These are phyloP conservation scores for Syngnathus rostellatus DNA, from an alignment of 2,797 vertebrate genomes.

Conservation along the genomic window DNA sequence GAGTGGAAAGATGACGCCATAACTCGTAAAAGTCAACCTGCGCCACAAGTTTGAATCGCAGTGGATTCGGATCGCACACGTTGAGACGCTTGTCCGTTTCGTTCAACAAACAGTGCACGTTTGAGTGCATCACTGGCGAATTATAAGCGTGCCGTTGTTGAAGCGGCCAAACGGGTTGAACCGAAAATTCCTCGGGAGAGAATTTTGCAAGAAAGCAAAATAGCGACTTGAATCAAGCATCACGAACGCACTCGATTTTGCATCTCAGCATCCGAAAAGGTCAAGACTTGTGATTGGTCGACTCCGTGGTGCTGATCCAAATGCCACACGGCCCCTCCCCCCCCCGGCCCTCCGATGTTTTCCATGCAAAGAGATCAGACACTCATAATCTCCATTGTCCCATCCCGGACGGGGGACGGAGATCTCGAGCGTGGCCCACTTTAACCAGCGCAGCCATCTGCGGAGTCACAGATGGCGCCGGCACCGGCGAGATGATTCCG, in stretches of 20 bases:
- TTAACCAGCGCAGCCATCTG: slow-evolving; percentile 57
- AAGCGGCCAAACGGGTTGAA: neutral
- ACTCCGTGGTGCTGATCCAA: slow-evolving; percentile 32
- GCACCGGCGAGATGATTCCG: slow-evolving; percentile 4
- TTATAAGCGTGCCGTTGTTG: neutral
- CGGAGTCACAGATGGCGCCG: slow-evolving; percentile 58
- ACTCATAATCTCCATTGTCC: slow-evolving; percentile 66
- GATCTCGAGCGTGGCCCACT: slow-evolving; percentile 52
- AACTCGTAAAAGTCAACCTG: neutral
- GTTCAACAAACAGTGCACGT: too few relatives aligned
- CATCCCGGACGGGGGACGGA: slow-evolving; percentile 36
- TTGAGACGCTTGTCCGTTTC: neutral
- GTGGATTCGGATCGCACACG: neutral
- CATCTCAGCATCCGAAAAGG: neutral
- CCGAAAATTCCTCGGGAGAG: neutral
- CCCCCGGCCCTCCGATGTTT: slow-evolving; percentile 40
- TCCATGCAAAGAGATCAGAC: slow-evolving; percentile 63
- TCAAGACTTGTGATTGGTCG: slow-evolving; percentile 9
- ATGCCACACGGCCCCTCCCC: slow-evolving; percentile 49
- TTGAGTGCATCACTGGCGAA: neutral
- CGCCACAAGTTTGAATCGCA: neutral
- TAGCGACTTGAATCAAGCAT: neutral
- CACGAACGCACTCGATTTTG: neutral
- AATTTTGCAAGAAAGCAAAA: neutral
- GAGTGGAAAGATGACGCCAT: neutral